Base-by-base conservation (phyloP, 2,113 vertebrate species). In the Bubo blakistoni region DNA sequence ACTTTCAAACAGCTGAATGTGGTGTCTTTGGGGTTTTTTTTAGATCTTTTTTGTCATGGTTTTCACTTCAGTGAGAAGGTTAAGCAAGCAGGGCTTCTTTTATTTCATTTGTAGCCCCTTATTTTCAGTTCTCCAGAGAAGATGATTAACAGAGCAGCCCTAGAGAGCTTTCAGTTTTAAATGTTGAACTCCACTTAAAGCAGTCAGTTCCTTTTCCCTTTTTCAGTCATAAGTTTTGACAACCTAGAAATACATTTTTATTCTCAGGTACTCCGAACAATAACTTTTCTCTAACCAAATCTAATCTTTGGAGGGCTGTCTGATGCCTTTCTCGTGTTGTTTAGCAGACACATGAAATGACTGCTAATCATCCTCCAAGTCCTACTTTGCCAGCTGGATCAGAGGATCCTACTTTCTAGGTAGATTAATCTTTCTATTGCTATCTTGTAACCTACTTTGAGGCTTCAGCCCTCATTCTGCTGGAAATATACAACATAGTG, bases 51-150 rank as follows among this genome's bases (percentile, higher is more conserved):
- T 71, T 78, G 74, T 90, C 71, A 70, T 44, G 29, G 29, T 77
- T 93, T 95, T 92, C 67, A 86, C 90, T 90, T 84, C 67, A 80
- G 36, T 88, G 63, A 70, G 93, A 95, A 96, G 92, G 88, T 97
- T 96, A 95, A 94, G 76, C 82, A 94, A 88, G 92, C 67, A 67
- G 72, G 59, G 55, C 88, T 93, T 72, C 95, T 88, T 92, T 95
- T 81, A 94, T 94, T 96, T 83, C 42, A 88, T 86, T 96, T 90
- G 72, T 74, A 95, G 72, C 32, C 51, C 67, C 76, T 52, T 95
- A 90, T 95, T 93, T 96, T 93, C 86, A 88, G 63, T 81, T 90
- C 76, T 94, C 59, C 59, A 38, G 71, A 88, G 73, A 94, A 90
- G 71, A 80, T 66, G 58, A 86, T 96, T 96, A 96, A 86, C 88